Conservation (phyloP, 2,113 vertebrate genomes). For the Diadophis punctatus region DNA sequence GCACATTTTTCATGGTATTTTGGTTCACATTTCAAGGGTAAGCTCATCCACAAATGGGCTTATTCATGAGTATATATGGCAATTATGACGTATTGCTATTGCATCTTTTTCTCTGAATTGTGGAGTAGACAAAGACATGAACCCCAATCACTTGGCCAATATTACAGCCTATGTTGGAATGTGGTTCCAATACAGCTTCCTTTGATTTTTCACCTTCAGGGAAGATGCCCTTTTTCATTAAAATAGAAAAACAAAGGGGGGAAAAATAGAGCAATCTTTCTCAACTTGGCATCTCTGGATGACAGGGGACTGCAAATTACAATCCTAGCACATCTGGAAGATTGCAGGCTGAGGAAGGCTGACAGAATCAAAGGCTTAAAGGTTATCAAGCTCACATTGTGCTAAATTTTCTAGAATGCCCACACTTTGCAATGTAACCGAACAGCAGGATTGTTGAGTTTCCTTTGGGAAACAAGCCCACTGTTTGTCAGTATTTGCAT, state of each 20-base stretch:
- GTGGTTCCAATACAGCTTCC: neutral
- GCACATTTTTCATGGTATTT: neutral
- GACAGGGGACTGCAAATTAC: neutral
- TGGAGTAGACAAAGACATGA: neutral
- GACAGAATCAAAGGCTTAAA: conserved; percentile 16
- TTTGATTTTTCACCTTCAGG: neutral
- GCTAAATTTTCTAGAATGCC: conserved; percentile 26
- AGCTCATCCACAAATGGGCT: neutral
- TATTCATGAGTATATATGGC: neutral
- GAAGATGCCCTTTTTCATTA: neutral
- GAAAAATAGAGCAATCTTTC: neutral
- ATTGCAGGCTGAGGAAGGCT: neutral
- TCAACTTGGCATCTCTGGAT: neutral
- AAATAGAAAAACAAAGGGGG: conserved; percentile 33
- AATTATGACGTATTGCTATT: neutral
- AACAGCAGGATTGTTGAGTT: conserved; percentile 41
- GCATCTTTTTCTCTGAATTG: neutral
- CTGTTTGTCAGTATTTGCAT: conserved; percentile 54
- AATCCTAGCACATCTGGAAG: neutral
- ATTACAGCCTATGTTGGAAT: conserved; percentile 23
- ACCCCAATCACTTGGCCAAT: neutral
- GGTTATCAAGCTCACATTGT: conserved; percentile 18
- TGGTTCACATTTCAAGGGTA: neutral
- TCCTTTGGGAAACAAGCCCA: conserved; percentile 47
- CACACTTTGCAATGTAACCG: conserved; percentile 43